phyloP scores from a whole-genome alignment of 1,140 invertebrate species.

The Diabrotica undecimpunctata region DNA sequence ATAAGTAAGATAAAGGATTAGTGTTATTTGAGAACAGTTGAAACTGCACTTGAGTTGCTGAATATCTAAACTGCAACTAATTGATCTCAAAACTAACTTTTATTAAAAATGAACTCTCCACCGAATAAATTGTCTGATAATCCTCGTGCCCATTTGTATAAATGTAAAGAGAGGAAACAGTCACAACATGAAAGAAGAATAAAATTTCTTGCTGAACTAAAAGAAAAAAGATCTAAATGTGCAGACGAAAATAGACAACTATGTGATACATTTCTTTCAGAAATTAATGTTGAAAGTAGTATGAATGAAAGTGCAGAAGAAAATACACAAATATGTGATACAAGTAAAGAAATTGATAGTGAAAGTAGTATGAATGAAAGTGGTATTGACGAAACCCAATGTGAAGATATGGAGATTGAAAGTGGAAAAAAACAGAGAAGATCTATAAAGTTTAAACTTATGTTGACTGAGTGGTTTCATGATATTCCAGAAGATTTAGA shows the following conservation, averaged over 20 bases:
- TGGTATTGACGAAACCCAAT: too few species aligned
- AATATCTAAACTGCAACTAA: too few species aligned
- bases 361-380: too few species aligned
- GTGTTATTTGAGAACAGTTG: too few species aligned
- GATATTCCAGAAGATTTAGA: constrained; percentile 77
- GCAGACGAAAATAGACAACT: constrained; percentile 30
- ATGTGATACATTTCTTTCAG: constrained; percentile 23
- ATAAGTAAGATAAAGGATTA: too few species aligned
- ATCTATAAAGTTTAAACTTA: constrained; percentile 52
- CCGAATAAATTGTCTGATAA: too few species aligned
- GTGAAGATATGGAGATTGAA: constrained; percentile 19
- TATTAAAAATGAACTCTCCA: too few species aligned
- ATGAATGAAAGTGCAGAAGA: too few species aligned
- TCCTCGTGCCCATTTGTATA: constrained; percentile 26
- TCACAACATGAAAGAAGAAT: constrained; percentile 30
- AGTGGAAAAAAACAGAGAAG: constrained; percentile 4
- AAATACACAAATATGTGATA: too few species aligned
- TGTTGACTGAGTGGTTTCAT: constrained; percentile 89
- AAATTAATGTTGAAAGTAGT: not conserved
- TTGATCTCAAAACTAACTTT: too few species aligned
- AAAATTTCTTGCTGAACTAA: constrained; percentile 28
- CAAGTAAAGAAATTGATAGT: not conserved
- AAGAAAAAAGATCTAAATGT: constrained; percentile 27
- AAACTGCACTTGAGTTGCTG: too few species aligned
- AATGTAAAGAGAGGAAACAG: constrained; percentile 24